phyloP scores from a whole-genome alignment of 2,888 invertebrate species.

The Eupithecia exiguata region DNA sequence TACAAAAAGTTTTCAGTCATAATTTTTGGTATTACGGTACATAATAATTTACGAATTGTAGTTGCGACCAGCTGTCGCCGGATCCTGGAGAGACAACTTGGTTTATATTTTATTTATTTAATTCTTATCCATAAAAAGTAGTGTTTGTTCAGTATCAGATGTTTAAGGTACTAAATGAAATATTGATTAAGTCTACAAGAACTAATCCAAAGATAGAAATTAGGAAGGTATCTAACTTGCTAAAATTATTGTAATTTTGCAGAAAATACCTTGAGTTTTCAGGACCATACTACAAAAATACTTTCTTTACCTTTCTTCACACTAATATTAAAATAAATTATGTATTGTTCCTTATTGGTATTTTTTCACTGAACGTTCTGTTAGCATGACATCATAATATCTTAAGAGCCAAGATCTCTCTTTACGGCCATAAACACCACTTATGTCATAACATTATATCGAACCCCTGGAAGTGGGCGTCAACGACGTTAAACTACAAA shows the following conservation, averaged over 20 bases:
- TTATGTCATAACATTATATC: constrained; percentile 30
- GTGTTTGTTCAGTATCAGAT: background rate
- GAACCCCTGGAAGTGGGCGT: constrained; percentile 24
- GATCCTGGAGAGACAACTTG: too few species aligned
- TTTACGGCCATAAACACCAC: constrained; percentile 26
- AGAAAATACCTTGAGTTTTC: background rate
- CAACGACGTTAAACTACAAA: constrained; percentile 23
- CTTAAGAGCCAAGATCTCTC: constrained; percentile 28
- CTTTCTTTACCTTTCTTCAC: background rate
- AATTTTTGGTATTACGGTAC: too few species aligned
- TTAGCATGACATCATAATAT: constrained; percentile 10
- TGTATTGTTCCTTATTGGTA: background rate
- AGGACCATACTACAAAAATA: background rate
- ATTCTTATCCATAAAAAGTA: background rate
- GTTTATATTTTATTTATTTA: background rate
- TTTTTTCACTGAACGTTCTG: background rate
- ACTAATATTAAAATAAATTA: background rate
- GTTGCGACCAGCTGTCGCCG: too few species aligned
- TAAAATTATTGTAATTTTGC: background rate
- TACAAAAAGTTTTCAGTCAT: too few species aligned
- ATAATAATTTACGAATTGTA: too few species aligned
- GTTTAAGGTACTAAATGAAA: background rate
- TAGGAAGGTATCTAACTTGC: background rate
- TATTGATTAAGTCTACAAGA: background rate
- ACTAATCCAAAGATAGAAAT: background rate